Percentiles rank a stretch among this genome's conserved stretches.
Evolutionary conservation across 2,888 invertebrate genomes (phyloP).

Genomic region (Pyrochroa serraticornis): DNA sequence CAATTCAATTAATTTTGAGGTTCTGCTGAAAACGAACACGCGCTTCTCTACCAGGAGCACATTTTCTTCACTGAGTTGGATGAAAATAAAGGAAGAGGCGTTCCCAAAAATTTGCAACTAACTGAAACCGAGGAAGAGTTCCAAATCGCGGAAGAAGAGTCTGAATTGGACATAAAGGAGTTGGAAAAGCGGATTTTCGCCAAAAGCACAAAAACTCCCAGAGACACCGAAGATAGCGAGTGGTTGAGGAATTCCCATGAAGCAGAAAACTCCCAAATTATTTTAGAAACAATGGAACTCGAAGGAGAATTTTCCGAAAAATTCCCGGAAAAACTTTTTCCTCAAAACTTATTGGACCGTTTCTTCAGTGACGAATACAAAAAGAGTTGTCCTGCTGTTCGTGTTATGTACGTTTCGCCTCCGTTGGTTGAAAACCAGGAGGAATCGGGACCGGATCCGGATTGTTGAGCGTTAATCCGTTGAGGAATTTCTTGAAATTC

Average conservation of each 20-base stretch:
- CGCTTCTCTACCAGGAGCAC: slow-evolving; percentile 47
- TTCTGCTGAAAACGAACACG: slow-evolving; percentile 36
- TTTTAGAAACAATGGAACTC: neutral
- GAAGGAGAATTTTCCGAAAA: slow-evolving; percentile 13
- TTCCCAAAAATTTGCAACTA: slow-evolving; percentile 21
- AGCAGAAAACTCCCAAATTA: neutral
- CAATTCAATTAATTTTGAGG: too few species aligned
- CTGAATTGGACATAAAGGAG: slow-evolving; percentile 24
- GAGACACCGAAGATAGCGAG: slow-evolving; percentile 27
- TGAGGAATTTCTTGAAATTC: too few species aligned
- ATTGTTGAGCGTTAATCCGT: too few species aligned
- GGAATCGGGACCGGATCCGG: too few species aligned
- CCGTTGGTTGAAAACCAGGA: too few species aligned
- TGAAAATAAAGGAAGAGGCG: slow-evolving; percentile 43
- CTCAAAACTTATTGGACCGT: slow-evolving; percentile 16
- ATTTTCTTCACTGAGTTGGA: slow-evolving; percentile 45
- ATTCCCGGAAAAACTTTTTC: slow-evolving; percentile 19
- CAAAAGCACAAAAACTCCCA: slow-evolving; percentile 37
- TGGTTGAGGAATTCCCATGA: slow-evolving; percentile 23
- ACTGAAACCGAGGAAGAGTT: slow-evolving; percentile 14
- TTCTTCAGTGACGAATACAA: slow-evolving; percentile 17
- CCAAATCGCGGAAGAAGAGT: slow-evolving; percentile 15
- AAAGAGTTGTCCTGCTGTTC: slow-evolving; percentile 20
- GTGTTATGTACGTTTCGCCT: slow-evolving; percentile 1
- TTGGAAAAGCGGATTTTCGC: slow-evolving; percentile 46